Conservation (phyloP, 2,797 vertebrate species). For the Chrosomus eos region DNA sequence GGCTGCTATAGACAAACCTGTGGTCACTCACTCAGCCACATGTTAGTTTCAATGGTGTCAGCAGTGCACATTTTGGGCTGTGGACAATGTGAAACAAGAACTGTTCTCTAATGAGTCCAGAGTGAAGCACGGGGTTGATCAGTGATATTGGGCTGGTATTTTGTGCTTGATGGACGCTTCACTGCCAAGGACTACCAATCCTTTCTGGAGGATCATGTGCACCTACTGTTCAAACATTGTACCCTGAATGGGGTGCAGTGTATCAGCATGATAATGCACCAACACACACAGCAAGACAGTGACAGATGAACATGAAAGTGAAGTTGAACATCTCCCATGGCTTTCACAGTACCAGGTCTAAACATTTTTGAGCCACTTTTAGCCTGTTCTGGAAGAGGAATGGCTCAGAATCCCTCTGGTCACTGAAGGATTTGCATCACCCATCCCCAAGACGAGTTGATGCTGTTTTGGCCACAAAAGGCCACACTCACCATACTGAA, state of each 20-base stretch:
- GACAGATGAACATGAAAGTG: too few relatives aligned
- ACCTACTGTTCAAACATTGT: too few relatives aligned
- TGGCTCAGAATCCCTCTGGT: too few relatives aligned
- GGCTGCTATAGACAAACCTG: neutral
- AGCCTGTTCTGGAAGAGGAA: too few relatives aligned
- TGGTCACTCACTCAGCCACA: neutral
- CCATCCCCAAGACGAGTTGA: neutral
- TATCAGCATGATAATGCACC: too few relatives aligned
- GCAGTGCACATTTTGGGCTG: neutral
- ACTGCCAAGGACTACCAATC: neutral
- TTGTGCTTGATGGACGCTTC: neutral
- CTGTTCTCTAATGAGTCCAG: neutral
- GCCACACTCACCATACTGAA: neutral
- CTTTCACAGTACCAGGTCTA: too few relatives aligned
- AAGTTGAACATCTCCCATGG: too few relatives aligned
- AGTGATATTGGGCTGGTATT: neutral
- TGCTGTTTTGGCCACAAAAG: neutral
- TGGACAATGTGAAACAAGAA: neutral
- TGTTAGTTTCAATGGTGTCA: neutral
- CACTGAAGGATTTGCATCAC: neutral
- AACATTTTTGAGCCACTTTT: too few relatives aligned
- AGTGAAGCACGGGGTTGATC: neutral
- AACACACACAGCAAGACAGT: too few relatives aligned
- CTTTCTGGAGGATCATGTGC: neutral
- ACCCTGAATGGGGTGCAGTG: neutral